Percentiles rank a stretch among this genome's conserved stretches.
Evolutionary conservation across 2,888 invertebrate genomes (phyloP).

Genomic region (Rhagophthalmus giganteus): DNA sequence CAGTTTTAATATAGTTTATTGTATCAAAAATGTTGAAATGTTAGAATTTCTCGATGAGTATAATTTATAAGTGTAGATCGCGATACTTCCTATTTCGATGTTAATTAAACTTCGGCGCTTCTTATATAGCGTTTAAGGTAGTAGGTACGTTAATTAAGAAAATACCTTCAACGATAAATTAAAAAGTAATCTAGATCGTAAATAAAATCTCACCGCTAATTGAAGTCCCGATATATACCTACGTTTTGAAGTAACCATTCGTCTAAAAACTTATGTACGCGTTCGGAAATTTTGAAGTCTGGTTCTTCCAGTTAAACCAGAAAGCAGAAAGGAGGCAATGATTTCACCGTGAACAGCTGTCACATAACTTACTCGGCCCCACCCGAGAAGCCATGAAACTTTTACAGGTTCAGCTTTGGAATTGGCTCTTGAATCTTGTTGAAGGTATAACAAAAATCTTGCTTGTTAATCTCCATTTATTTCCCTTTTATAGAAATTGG

Average conservation of each 20-base stretch:
- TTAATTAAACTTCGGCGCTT: not conserved
- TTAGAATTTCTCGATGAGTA: not conserved
- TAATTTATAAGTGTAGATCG: not conserved
- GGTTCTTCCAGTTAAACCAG: conserved; percentile 23
- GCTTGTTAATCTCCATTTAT: not conserved
- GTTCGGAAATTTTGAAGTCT: conserved; percentile 20
- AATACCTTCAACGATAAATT: conserved; percentile 14
- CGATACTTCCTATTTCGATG: not conserved
- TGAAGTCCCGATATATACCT: conserved; percentile 23
- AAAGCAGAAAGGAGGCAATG: conserved; percentile 36
- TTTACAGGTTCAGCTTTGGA: conserved; percentile 23
- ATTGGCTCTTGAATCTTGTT: conserved; percentile 12
- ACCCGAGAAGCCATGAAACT: conserved; percentile 34
- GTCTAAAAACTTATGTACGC: conserved; percentile 14
- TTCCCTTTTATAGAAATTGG: not conserved
- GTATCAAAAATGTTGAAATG: not conserved
- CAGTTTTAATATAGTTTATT: too few species aligned
- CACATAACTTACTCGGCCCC: conserved; percentile 46
- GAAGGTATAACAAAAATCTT: not conserved
- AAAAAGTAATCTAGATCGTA: conserved; percentile 16
- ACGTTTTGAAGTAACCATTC: conserved; percentile 20
- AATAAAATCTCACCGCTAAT: conserved; percentile 21
- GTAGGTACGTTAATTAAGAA: conserved; percentile 14
- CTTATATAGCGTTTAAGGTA: conserved; percentile 1
- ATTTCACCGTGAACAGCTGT: conserved; percentile 44